These are phyloP conservation scores for Sitophilus oryzae DNA, from an alignment of 1,140 invertebrate species.

Conservation along the genomic window DNA sequence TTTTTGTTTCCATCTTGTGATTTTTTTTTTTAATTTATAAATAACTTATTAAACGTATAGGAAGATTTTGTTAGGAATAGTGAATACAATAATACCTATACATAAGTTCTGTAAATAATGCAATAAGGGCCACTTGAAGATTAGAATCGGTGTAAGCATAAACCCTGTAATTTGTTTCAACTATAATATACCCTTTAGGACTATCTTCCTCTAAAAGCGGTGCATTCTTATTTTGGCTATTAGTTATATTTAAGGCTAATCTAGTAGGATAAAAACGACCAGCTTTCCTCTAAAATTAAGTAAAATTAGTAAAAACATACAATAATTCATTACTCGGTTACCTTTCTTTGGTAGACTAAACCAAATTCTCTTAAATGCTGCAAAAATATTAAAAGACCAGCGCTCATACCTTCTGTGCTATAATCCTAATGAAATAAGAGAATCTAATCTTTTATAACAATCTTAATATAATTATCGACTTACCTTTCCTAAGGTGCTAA, in stretches of 20 bases:
- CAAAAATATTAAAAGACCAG: constrained; percentile 80
- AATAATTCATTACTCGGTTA: constrained; percentile 38
- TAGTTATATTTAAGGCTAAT: constrained; percentile 83
- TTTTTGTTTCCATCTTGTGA: neutral
- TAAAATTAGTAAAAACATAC: neutral
- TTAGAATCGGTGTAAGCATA: constrained; percentile 95
- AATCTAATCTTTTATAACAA: too few relatives aligned
- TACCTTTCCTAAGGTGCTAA: constrained; percentile 89
- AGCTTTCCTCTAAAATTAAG: constrained; percentile 63
- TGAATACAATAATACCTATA: constrained; percentile 60
- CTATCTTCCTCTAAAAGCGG: constrained; percentile 46
- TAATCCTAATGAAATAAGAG: constrained; percentile 67
- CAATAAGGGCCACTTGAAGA: constrained; percentile 86
- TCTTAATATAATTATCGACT: constrained; percentile 20
- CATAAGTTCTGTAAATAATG: constrained; percentile 85
- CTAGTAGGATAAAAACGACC: constrained; percentile 92
- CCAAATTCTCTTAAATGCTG: constrained; percentile 97
- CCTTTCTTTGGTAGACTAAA: constrained; percentile 92
- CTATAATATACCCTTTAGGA: constrained; percentile 78
- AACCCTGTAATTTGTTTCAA: constrained; percentile 95
- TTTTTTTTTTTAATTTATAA: neutral
- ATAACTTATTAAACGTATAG: neutral
- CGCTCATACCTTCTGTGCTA: constrained; percentile 89
- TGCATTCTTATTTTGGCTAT: constrained; percentile 54
- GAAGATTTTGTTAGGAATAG: constrained; percentile 3